Evolutionary conservation across 2,888 invertebrate genomes (phyloP).

Genomic region (Tachina lurida): DNA sequence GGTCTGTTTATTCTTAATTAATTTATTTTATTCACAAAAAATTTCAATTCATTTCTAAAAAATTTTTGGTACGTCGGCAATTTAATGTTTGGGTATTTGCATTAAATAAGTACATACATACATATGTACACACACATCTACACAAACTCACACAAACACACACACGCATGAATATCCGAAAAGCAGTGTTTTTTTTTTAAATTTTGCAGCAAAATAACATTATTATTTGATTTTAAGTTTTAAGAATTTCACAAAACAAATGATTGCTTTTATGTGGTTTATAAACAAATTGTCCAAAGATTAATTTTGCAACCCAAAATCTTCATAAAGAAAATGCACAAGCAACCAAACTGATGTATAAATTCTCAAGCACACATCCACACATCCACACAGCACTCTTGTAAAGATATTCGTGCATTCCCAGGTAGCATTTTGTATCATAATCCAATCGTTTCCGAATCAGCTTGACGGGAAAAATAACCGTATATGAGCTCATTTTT

Average conservation of each 20-base stretch:
- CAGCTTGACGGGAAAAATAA: too few species aligned
- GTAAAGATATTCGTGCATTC: not conserved
- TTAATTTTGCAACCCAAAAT: constrained; percentile 65
- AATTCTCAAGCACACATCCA: constrained; percentile 15
- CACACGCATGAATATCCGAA: not conserved
- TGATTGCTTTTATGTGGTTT: constrained; percentile 68
- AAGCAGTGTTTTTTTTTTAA: constrained; percentile 27
- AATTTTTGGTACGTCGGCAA: not conserved
- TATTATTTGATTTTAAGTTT: constrained; percentile 48
- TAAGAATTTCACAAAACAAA: constrained; percentile 56
- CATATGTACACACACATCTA: not conserved
- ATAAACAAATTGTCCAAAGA: constrained; percentile 67
- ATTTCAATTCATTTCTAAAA: not conserved
- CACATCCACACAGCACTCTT: not conserved
- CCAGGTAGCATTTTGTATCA: too few species aligned
- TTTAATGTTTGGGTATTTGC: not conserved
- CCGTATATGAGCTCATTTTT: too few species aligned
- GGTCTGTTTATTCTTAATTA: constrained; percentile 22
- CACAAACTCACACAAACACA: not conserved
- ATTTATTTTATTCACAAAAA: constrained; percentile 28
- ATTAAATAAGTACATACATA: not conserved
- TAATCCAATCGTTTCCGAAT: too few species aligned
- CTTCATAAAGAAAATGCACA: constrained; percentile 56
- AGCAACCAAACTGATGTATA: constrained; percentile 39
- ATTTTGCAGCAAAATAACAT: constrained; percentile 48